Percentiles rank a stretch among this genome's conserved stretches.
Evolutionary conservation across 2,888 invertebrate genomes (phyloP).

Genomic region (Apoda limacodes): DNA sequence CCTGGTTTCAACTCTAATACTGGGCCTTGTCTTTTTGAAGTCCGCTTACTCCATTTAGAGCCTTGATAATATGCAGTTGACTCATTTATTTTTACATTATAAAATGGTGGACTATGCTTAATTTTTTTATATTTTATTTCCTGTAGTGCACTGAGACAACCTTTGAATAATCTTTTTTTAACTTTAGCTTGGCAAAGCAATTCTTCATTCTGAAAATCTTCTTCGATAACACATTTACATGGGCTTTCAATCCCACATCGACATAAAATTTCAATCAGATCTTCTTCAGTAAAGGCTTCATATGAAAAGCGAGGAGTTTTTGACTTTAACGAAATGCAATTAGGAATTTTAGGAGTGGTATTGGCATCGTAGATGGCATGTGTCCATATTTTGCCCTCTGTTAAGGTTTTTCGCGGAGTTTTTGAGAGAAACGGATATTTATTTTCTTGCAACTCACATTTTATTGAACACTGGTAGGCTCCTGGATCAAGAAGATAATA

Average conservation of each 20-base stretch:
- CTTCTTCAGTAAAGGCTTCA: slow-evolving; percentile 36
- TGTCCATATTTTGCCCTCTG: slow-evolving; percentile 33
- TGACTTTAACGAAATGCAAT: slow-evolving; percentile 37
- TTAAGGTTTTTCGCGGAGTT: slow-evolving; percentile 27
- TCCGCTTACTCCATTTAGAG: slow-evolving; percentile 54
- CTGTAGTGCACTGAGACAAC: slow-evolving; percentile 21
- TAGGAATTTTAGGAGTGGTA: slow-evolving; percentile 29
- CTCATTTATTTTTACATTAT: slow-evolving; percentile 34
- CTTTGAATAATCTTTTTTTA: slow-evolving; percentile 35
- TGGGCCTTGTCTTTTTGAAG: slow-evolving; percentile 26
- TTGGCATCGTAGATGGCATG: slow-evolving; percentile 32
- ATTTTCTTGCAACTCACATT: slow-evolving; percentile 20
- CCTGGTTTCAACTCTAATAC: slow-evolving; percentile 31
- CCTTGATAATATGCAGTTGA: slow-evolving; percentile 43
- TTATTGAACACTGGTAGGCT: slow-evolving; percentile 32
- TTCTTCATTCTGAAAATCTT: slow-evolving; percentile 20
- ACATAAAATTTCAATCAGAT: slow-evolving; percentile 40
- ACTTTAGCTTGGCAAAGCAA: slow-evolving; percentile 35
- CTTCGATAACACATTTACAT: slow-evolving; percentile 36
- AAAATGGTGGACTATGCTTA: slow-evolving; percentile 33
- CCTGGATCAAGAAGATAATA: slow-evolving; percentile 41
- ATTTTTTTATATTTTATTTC: slow-evolving; percentile 25
- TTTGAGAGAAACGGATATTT: slow-evolving; percentile 41
- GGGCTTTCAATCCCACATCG: slow-evolving; percentile 33
- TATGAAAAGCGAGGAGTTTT: slow-evolving; percentile 46